Percentiles rank a stretch among this genome's conserved stretches.
Conservation (phyloP, 2,797 vertebrate species). For the Bufotes viridis region DNA sequence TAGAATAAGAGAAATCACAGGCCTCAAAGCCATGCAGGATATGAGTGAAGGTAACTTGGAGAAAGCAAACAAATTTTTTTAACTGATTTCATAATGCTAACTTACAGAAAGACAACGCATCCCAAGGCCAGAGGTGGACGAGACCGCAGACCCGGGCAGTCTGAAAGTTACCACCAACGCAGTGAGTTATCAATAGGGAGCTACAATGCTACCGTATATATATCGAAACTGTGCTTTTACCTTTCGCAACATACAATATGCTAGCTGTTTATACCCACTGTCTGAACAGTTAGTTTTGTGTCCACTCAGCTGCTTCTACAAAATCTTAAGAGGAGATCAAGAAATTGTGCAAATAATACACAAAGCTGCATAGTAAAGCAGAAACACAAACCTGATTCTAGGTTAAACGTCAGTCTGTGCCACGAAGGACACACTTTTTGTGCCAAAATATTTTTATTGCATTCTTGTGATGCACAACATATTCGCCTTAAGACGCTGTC, state of each 20-base stretch:
- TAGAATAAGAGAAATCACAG: too few species aligned
- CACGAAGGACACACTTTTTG: neutral
- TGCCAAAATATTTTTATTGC: slow-evolving; percentile 14
- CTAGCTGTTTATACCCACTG: neutral
- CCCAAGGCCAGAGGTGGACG: too few species aligned
- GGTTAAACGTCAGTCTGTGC: slow-evolving; percentile 11
- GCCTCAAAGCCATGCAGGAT: too few species aligned
- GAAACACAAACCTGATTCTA: neutral
- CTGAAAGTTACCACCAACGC: too few species aligned
- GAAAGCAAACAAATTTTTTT: too few species aligned
- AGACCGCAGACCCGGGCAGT: too few species aligned
- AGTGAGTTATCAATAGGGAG: neutral
- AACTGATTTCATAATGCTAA: too few species aligned
- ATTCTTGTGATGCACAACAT: slow-evolving; percentile 23
- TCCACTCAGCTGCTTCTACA: neutral
- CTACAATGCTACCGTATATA: neutral
- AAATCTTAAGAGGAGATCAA: neutral
- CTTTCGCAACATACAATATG: neutral
- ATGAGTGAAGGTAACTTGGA: too few species aligned
- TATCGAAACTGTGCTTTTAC: neutral
- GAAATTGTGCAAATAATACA: neutral
- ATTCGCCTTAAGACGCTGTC: neutral
- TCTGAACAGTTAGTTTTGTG: neutral
- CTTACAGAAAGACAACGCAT: too few species aligned
- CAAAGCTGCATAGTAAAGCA: neutral